Base-by-base conservation (phyloP, 2,113 vertebrate species). In the Ranitomeya imitator region DNA sequence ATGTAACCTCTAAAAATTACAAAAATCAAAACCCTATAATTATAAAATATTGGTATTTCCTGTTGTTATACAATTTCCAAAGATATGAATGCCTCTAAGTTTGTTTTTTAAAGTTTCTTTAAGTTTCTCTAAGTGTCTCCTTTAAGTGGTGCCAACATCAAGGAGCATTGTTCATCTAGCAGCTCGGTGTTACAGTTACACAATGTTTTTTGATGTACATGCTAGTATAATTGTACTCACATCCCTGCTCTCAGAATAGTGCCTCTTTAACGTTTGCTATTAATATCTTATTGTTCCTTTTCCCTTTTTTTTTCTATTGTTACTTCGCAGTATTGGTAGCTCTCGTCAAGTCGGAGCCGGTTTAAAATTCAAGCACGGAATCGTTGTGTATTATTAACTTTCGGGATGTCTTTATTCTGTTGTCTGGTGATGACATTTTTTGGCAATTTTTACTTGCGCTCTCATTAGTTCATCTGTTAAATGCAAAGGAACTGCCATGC, bases 341-440 rank as follows among this genome's bases (percentile, higher is more conserved):
- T 74, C 79, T 61, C 55, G 21, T 54, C 69, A 83, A 88, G 79
- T 83, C 63, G 8, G 45, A 83, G 60, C 86, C 71, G 8, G 31
- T 82, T 83, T 88, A 77, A 88, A 65, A 61, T 88, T 88, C 73
- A 83, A 65, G 83, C 80, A 83, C 37, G 69, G 63, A 77, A 88
- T 16, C 60, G 16, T 83, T 88, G 86, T 83, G 59, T 88, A 88
- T 88, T 88, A 88, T 88, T 88, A 88, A 63, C 57, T 88, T 37
- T 88, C 61, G 57, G 26, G n/a, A 76, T 52, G 71, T 83, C 86
- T 88, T 88, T 88, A 88, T 88, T 83, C 86, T 88, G 79, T 77
- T 88, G 80, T 83, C 86, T 83, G 65, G 31, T 63, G 71, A 83
- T 88, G 86, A 88, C 86, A 88, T 83, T 88, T 87, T 88, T 83